phyloP scores from a whole-genome alignment of 2,113 vertebrate species.

The Puffinus mauretanicus region DNA sequence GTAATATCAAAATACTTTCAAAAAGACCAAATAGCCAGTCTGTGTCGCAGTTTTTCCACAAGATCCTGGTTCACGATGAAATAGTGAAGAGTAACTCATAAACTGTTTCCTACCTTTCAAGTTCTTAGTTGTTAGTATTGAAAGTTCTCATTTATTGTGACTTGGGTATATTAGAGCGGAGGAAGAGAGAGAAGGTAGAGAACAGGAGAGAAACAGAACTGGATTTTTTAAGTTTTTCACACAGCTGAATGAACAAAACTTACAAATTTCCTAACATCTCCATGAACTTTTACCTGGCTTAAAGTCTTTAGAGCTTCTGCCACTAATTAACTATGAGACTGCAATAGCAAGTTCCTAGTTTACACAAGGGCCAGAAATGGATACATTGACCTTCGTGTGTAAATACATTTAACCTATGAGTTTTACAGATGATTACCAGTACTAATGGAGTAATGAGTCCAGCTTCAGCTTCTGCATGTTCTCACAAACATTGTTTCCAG shows the following conservation, averaged over 20 bases:
- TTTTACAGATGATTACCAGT: neutral
- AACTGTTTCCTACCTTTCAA: neutral
- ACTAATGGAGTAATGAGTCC: neutral
- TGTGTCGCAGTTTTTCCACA: neutral
- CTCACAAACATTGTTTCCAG: neutral
- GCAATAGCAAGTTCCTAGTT: neutral
- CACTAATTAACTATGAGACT: neutral
- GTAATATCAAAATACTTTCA: neutral
- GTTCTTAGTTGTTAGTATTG: neutral
- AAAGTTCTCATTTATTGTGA: neutral
- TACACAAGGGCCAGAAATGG: neutral
- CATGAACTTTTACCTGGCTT: neutral
- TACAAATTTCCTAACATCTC: neutral
- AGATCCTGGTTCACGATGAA: neutral
- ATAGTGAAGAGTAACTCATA: neutral
- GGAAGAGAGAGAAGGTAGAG: neutral
- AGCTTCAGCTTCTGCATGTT: neutral
- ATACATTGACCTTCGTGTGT: neutral
- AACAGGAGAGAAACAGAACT: neutral
- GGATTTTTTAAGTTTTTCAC: neutral
- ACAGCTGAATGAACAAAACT: neutral
- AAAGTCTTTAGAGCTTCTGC: neutral
- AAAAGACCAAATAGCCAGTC: neutral
- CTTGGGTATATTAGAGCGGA: neutral
- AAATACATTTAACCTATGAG: neutral